Conservation (phyloP, 2,797 vertebrate genomes). For the Lithobates pipiens region DNA sequence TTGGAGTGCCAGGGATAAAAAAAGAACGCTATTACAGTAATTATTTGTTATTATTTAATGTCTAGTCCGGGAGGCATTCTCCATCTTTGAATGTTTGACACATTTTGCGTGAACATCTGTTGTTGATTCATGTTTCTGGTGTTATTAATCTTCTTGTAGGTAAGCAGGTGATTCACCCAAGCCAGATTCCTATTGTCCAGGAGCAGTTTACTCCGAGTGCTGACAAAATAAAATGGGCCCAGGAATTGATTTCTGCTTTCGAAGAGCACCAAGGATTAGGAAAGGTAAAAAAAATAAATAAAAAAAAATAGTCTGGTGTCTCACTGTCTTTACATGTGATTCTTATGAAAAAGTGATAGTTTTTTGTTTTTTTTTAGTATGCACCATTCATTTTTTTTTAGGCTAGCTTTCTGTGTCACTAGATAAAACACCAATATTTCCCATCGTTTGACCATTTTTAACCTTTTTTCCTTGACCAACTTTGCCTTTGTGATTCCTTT, state of each 20-base stretch:
- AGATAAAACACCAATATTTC: not conserved
- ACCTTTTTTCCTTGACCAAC: not conserved
- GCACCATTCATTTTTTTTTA: not conserved
- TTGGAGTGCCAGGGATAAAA: constrained; percentile 64
- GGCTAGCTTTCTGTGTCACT: not conserved
- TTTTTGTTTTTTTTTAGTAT: constrained; percentile 6
- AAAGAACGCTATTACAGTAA: constrained; percentile 70
- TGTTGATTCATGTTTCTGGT: constrained; percentile 71
- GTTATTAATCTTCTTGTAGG: constrained; percentile 80
- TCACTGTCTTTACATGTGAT: not conserved
- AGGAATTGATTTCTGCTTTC: constrained; percentile 91
- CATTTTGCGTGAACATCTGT: constrained; percentile 75
- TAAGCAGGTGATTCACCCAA: constrained; percentile 98
- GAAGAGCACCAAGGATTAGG: constrained; percentile 91
- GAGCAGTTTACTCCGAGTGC: constrained; percentile 93
- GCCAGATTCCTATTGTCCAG: constrained; percentile 91
- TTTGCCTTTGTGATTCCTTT: not conserved
- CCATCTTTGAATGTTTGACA: constrained; percentile 72
- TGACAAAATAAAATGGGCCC: constrained; percentile 90
- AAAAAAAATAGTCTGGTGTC: not conserved
- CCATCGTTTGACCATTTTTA: not conserved
- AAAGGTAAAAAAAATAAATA: constrained; percentile 83
- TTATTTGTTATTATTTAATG: constrained; percentile 68
- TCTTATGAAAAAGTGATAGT: not conserved
- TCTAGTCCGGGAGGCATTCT: constrained; percentile 68